These are phyloP conservation scores for Trisateles emortualis DNA, from an alignment of 2,888 invertebrate genomes.

Conservation along the genomic window DNA sequence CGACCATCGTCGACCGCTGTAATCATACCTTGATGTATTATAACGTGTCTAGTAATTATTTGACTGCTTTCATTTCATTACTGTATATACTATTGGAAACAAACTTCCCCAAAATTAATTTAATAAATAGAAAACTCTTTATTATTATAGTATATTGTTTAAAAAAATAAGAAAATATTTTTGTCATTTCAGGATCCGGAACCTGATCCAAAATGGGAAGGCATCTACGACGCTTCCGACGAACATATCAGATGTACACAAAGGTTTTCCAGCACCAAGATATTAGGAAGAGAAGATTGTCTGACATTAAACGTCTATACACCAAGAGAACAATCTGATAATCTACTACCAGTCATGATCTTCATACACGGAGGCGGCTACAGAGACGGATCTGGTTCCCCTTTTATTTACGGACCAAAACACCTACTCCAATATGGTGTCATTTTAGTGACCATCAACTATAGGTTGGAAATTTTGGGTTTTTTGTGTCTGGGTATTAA, in stretches of 20 bases:
- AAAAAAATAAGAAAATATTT: background rate
- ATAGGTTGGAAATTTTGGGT: conserved; percentile 76
- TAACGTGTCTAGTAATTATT: conserved; percentile 25
- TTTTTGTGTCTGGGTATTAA: conserved; percentile 75
- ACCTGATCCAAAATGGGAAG: conserved; percentile 66
- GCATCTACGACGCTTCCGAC: conserved; percentile 63
- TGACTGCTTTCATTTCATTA: conserved; percentile 28
- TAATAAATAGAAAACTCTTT: background rate
- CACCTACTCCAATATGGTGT: conserved; percentile 69
- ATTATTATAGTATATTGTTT: background rate
- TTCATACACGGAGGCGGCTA: conserved; percentile 81
- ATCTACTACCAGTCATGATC: conserved; percentile 73
- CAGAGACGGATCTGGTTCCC: conserved; percentile 73
- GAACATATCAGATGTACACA: conserved; percentile 74
- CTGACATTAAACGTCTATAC: conserved; percentile 75
- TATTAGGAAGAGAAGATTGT: conserved; percentile 73
- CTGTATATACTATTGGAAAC: conserved; percentile 4
- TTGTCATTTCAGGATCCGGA: conserved; percentile 62
- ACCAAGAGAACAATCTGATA: conserved; percentile 47
- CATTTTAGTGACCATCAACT: conserved; percentile 76
- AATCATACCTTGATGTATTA: conserved; percentile 29
- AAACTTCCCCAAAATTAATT: no score
- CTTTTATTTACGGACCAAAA: conserved; percentile 74
- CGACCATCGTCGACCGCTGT: conserved; percentile 5
- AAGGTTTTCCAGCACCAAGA: conserved; percentile 57